Evolutionary conservation across 2,888 invertebrate species (phyloP).

Genomic region (Cynaeus angustus): DNA sequence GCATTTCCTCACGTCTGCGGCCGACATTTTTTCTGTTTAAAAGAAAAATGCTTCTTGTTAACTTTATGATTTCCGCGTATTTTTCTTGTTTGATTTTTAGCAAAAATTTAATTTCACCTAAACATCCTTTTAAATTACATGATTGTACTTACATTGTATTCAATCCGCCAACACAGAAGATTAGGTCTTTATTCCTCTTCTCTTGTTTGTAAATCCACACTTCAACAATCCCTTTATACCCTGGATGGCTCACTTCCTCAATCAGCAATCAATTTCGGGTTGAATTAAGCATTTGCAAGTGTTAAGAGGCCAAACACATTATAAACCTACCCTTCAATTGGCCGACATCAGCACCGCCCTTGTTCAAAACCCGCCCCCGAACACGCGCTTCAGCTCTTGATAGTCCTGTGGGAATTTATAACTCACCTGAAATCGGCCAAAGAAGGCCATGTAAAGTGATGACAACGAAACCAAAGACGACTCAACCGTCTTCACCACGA

Average conservation of each 20-base stretch:
- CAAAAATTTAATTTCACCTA: too few relatives aligned
- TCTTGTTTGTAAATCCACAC: conserved; percentile 1
- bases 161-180: not conserved
- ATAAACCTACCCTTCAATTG: conserved; percentile 37
- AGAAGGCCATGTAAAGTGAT: conserved; percentile 18
- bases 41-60: too few relatives aligned
- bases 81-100: too few relatives aligned
- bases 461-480: conserved; percentile 56
- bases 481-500: conserved; percentile 82
- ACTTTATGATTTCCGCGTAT: too few relatives aligned
- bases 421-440: conserved; percentile 32
- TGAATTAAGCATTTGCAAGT: conserved; percentile 40
- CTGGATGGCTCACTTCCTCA: conserved; percentile 31
- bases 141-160: too few relatives aligned
- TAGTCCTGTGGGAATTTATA: conserved; percentile 17
- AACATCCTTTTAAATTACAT: too few relatives aligned
- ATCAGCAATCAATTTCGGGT: conserved; percentile 39
- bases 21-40: too few relatives aligned
- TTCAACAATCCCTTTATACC: conserved; percentile 25
- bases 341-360: conserved; percentile 42
- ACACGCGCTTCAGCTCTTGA: conserved; percentile 28
- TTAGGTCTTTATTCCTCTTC: not conserved
- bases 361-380: conserved; percentile 41
- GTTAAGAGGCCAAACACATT: conserved; percentile 41
- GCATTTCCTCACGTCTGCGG: too few relatives aligned